Evolutionary conservation across 2,797 vertebrate genomes (phyloP), one percentile per base, ranked within the genome.

Genomic region (Margarornis squamiger): DNA sequence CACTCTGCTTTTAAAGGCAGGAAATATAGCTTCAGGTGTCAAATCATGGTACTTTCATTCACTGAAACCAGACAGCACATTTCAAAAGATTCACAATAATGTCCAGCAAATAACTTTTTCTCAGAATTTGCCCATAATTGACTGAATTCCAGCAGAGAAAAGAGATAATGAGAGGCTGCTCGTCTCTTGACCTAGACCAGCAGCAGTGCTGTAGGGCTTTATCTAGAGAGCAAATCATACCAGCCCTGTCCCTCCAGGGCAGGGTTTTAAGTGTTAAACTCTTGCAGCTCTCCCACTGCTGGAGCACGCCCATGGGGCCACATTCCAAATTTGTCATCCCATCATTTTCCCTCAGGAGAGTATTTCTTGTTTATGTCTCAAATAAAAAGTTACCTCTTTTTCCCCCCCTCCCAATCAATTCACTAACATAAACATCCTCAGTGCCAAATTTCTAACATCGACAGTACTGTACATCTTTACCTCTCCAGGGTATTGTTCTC

Each of bases 11-110:
- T 83, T 92, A 88, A 94, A 92, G 57, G 74, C 45, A 93, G 79
- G 71, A 96, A 95, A 96, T 88, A 92, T 92, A 92, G 62, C 82
- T 86, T 88, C 86, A 92, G 68, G 79, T 87, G 73, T 95, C 79
- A 88, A 93, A 82, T 80, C 68, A 61, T 4, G 12, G 66, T 61
- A 68, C 73, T 81, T 90, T 62, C 39, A 66, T 88, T 84, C 92
- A 87, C 52, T 74, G 74, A 58, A 90, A 73, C 78, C 59, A 90
- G 93, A 73, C 59, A 93, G 72, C 30, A 43, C 32, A 52, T 82
- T 89, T 90, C 88, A 86, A 83, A 92, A 87, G 74, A 63, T 62
- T 80, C 68, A 89, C 51, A 79, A 43, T 87, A 51, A 92, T 93
- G 61, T 68, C 41, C 76, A 91, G 59, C 57, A 90, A 95, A 81